Base-by-base conservation (phyloP, 2,113 vertebrate genomes). In the Passer domesticus region DNA sequence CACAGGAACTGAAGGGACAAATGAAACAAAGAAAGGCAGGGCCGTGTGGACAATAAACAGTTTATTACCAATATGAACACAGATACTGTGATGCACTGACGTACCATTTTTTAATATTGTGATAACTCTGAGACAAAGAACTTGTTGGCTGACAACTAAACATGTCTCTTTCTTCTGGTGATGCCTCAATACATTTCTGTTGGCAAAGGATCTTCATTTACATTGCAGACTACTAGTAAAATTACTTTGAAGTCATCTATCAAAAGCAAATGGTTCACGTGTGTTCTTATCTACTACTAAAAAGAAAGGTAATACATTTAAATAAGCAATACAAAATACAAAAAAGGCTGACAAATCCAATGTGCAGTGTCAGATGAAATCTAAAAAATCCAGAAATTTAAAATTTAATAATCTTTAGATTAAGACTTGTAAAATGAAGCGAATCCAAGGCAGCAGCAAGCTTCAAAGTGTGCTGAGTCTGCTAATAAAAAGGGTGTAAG, bases 41-140 rank as follows among this genome's bases (percentile, higher is more conserved):
- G 86, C 87, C 62, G 62, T 97, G 97, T 97, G 97, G 98, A 98
- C 98, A 98, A 99, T 97, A 98, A 97, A 98, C 97, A 97, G 97
- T 99, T 99, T 99, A 99, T 99, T 99, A 99, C 96, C 97, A 98
- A 98, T 98, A 99, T 98, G 98, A 98, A 98, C 98, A 99, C 97
- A 98, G 97, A 98, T 96, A 97, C 93, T 97, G 97, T 94, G 95
- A 97, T 96, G 97, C 95, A 97, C 97, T 95, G 97, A 98, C 94
- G 93, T 98, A 97, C 97, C 97, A 97, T 97, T 97, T 95, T 92
- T 96, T 89, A 81, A 98, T 98, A 98, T 96, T 96, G 96, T 92
- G 95, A 97, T 96, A 97, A 97, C 89, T 97, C 95, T 95, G 95
- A 94, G 94, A 96, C 92, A 93, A 95, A 96, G 90, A 95, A 94